phyloP scores from a whole-genome alignment of 1,140 invertebrate species.

The Manduca sexta region DNA sequence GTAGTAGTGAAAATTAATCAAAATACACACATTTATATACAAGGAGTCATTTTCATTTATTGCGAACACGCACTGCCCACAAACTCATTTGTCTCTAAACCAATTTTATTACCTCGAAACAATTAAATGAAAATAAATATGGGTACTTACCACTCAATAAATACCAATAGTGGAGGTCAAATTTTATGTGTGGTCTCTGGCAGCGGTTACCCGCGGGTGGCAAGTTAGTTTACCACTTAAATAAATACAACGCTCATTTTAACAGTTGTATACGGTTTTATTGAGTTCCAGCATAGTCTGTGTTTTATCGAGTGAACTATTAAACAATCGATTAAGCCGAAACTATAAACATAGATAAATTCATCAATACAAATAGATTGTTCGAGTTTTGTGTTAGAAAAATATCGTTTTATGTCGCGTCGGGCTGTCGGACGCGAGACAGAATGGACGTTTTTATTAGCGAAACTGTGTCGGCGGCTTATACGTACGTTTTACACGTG shows the following conservation, averaged over 20 bases:
- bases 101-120: constrained; percentile 8
- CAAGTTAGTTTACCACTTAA: constrained; percentile 42
- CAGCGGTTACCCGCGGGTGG: constrained; percentile 27
- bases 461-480: background rate
- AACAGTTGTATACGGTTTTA: constrained; percentile 20
- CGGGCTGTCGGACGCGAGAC: background rate
- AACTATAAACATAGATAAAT: constrained; percentile 27
- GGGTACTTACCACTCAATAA: constrained; percentile 23
- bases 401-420: constrained; percentile 10
- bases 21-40: no score
- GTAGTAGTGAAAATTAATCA: no score
- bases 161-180: constrained; percentile 28
- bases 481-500: background rate
- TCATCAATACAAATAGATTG: constrained; percentile 22
- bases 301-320: constrained; percentile 29
- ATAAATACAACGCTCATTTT: constrained; percentile 21
- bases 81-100: background rate
- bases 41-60: no score
- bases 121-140: constrained; percentile 34
- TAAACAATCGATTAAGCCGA: constrained; percentile 23
- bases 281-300: constrained; percentile 21
- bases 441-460: constrained; percentile 8
- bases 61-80: no score
- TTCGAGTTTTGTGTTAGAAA: constrained; percentile 9
- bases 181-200: constrained; percentile 51